A percentile compares a stretch with the other conserved stretches of the same genome.
Evolutionary conservation across 2,888 invertebrate species (phyloP).

Genomic region (Achlya flavicornis): DNA sequence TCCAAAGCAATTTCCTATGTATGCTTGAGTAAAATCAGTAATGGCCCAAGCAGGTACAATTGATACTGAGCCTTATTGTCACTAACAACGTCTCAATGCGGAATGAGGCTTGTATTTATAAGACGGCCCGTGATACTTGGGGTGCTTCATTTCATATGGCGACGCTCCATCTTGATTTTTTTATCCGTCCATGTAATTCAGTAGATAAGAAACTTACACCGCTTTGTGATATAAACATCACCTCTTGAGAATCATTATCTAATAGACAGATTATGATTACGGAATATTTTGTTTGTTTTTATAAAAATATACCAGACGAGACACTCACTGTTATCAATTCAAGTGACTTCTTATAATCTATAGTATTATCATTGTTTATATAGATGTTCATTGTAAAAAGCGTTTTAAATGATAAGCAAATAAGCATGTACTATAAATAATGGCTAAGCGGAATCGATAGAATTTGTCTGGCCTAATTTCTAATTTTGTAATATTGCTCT

Average conservation of each 20-base stretch:
- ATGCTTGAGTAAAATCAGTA: no score
- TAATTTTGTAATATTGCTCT: background rate
- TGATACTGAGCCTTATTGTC: no score
- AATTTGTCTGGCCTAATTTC: background rate
- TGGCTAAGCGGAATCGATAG: no score
- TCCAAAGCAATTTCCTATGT: no score
- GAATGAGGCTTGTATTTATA: no score
- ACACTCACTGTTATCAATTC: background rate
- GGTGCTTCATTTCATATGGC: no score
- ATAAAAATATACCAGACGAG: background rate
- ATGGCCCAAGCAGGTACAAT: no score
- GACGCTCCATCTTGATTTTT: no score
- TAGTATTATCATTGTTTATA: background rate
- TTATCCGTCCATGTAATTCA: no score
- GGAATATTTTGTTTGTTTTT: background rate
- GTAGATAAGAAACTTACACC: no score
- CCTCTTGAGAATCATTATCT: background rate
- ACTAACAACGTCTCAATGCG: no score
- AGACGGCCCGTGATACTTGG: no score
- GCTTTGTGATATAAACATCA: background rate
- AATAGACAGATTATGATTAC: background rate
- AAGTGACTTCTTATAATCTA: background rate
- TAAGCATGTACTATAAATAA: background rate
- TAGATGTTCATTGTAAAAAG: background rate
- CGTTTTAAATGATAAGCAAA: background rate